Percentiles rank a stretch among this genome's conserved stretches.
These are phyloP conservation scores for Drosophila anceps DNA, from an alignment of 2,888 invertebrate species.

Conservation along the genomic window DNA sequence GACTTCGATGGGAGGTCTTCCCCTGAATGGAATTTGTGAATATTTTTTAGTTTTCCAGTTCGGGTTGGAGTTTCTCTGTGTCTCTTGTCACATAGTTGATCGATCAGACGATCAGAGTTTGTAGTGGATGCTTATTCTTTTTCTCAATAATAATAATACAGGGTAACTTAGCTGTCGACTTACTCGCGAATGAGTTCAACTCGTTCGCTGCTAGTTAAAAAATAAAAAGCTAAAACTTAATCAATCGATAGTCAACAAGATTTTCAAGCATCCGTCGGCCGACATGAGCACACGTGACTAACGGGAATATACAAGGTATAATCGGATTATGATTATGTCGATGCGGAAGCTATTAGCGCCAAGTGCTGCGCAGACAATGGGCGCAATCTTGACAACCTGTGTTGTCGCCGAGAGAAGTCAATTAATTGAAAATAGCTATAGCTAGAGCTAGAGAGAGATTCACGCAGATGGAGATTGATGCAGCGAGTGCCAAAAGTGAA, in stretches of 20 bases:
- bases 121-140: too few species aligned
- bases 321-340: constrained; percentile 75
- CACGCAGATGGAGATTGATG: constrained; percentile 67
- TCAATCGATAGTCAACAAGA: constrained; percentile 65
- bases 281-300: constrained; percentile 32
- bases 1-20: too few species aligned
- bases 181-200: too few species aligned
- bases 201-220: constrained; percentile 23
- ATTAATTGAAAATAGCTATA: constrained; percentile 66
- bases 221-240: constrained; percentile 51
- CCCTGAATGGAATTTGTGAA: too few species aligned
- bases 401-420: constrained; percentile 47
- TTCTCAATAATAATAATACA: too few species aligned
- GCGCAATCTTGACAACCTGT: constrained; percentile 1
- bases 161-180: not conserved
- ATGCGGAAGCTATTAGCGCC: constrained; percentile 55
- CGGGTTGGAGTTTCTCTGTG: too few species aligned
- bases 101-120: too few species aligned
- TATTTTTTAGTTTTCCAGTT: too few species aligned
- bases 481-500: constrained; percentile 46
- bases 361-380: constrained; percentile 21
- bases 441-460: not conserved
- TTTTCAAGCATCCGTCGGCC: constrained; percentile 24
- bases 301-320: constrained; percentile 29
- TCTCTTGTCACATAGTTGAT: too few species aligned